phyloP scores from a whole-genome alignment of 2,888 invertebrate species.

The Sicus ferrugineus region DNA sequence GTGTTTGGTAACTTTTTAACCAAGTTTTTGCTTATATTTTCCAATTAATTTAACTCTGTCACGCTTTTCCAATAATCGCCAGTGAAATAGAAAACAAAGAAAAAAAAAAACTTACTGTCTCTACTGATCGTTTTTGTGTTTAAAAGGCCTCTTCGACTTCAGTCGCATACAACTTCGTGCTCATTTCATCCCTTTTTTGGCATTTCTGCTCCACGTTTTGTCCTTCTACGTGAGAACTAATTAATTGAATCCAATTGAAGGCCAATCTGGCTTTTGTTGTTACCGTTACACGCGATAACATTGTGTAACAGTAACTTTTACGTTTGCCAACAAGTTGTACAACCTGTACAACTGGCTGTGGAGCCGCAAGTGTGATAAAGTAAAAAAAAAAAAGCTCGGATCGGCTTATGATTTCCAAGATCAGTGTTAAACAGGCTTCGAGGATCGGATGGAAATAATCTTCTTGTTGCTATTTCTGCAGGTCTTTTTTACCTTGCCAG shows the following conservation, averaged over 20 bases:
- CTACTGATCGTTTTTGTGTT: not conserved
- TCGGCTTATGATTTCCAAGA: slow-evolving; percentile 26
- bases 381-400: not conserved
- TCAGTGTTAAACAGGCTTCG: slow-evolving; percentile 16
- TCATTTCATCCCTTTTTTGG: not conserved
- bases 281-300: not conserved
- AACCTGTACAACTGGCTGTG: slow-evolving; percentile 1
- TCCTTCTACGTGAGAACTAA: slow-evolving; percentile 6
- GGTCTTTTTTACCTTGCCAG: not conserved
- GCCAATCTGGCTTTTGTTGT: slow-evolving; percentile 12
- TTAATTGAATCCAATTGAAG: not conserved
- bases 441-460: too few species aligned
- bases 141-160: not conserved
- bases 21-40: too few species aligned
- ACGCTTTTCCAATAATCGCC: too few species aligned
- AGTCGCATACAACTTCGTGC: not conserved
- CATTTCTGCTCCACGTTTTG: not conserved
- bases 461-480: not conserved
- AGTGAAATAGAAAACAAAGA: not conserved
- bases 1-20: too few species aligned
- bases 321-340: slow-evolving; percentile 20
- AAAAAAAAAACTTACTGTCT: not conserved
- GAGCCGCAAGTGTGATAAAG: not conserved
- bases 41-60: too few species aligned
- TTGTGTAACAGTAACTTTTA: not conserved